A percentile compares a stretch with the other conserved stretches of the same genome.
phyloP scores from a whole-genome alignment of 2,888 invertebrate genomes.

The Zele albiditarsus region DNA sequence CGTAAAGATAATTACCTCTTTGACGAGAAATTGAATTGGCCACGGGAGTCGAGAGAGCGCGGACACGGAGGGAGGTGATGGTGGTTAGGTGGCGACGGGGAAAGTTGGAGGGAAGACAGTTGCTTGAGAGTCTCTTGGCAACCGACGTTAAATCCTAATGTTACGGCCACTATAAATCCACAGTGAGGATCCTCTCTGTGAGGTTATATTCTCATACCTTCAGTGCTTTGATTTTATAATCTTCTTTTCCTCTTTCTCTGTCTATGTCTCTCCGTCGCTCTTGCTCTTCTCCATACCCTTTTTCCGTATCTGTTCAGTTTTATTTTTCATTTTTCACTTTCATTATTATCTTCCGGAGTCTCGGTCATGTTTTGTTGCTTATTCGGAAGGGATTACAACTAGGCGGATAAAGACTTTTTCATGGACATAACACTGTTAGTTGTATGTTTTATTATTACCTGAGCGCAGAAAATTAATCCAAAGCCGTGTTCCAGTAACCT shows the following conservation, averaged over 20 bases:
- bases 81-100: background rate
- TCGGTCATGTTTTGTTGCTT: background rate
- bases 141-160: slow-evolving; percentile 53
- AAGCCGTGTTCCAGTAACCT: slow-evolving; percentile 63
- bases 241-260: slow-evolving; percentile 21
- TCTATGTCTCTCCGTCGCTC: background rate
- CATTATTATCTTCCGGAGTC: slow-evolving; percentile 13
- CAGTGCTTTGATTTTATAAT: slow-evolving; percentile 30
- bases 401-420: slow-evolving; percentile 28
- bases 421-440: background rate
- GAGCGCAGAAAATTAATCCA: slow-evolving; percentile 60
- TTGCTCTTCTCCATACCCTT: background rate
- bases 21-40: slow-evolving; percentile 53
- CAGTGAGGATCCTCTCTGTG: slow-evolving; percentile 40
- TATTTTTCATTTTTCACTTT: background rate
- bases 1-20: slow-evolving; percentile 51
- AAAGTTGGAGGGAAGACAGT: background rate
- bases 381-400: background rate
- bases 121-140: slow-evolving; percentile 50
- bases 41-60: slow-evolving; percentile 37
- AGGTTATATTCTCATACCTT: slow-evolving; percentile 34
- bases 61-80: background rate
- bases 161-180: slow-evolving; percentile 54
- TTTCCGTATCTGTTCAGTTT: background rate
- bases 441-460: slow-evolving; percentile 42